Percentiles rank a stretch among this genome's conserved stretches.
Conservation (phyloP, 2,888 invertebrate genomes). For the Thera britannica region DNA sequence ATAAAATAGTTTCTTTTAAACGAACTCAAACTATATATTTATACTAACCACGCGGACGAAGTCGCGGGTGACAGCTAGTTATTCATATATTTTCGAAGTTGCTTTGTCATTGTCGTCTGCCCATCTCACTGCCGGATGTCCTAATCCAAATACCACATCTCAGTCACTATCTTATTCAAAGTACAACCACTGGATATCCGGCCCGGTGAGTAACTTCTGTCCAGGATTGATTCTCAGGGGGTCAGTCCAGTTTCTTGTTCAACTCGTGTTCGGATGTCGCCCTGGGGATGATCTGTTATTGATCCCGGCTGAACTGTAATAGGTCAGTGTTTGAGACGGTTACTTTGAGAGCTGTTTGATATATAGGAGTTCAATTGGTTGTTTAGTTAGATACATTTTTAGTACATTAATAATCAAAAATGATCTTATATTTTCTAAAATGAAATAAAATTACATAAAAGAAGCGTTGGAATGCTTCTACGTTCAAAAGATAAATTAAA, state of each 20-base stretch:
- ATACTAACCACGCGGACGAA: too few species aligned
- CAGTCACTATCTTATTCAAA: neutral
- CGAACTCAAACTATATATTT: too few species aligned
- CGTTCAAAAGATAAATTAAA: slow-evolving; percentile 60
- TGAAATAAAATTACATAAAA: neutral
- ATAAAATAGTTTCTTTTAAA: too few species aligned
- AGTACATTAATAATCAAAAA: neutral
- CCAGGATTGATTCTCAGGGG: slow-evolving; percentile 40
- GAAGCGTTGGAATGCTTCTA: slow-evolving; percentile 17
- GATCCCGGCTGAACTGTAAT: slow-evolving; percentile 34
- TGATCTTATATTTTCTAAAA: neutral
- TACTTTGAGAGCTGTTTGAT: slow-evolving; percentile 20
- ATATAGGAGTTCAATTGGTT: slow-evolving; percentile 7
- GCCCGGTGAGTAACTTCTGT: slow-evolving; percentile 38
- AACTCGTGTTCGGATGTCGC: slow-evolving; percentile 33
- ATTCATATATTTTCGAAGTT: too few species aligned
- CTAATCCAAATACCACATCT: neutral
- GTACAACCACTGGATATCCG: neutral
- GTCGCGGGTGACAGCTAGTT: too few species aligned
- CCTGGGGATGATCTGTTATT: slow-evolving; percentile 32
- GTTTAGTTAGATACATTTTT: neutral
- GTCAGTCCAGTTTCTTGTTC: slow-evolving; percentile 39
- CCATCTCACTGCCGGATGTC: too few species aligned
- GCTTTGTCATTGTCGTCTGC: too few species aligned
- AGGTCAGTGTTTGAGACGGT: slow-evolving; percentile 18